Conservation (phyloP, 1,140 invertebrate genomes). For the Drosophila sucinea region DNA sequence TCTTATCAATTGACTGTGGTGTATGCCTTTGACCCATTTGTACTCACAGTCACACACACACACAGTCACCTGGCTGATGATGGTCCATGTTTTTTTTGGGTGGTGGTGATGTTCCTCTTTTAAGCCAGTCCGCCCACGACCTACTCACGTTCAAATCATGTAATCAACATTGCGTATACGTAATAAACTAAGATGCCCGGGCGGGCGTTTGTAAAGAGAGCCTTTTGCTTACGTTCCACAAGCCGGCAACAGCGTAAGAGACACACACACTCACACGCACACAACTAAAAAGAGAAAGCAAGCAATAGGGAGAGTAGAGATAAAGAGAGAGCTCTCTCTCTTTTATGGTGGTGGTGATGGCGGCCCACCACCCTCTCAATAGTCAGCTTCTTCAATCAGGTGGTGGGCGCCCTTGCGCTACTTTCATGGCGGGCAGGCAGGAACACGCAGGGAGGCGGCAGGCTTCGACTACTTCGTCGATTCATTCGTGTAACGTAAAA, state of each 20-base stretch:
- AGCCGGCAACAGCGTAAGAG: conserved; percentile 28
- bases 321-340: conserved; percentile 3
- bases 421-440: conserved; percentile 47
- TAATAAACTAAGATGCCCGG: conserved; percentile 21
- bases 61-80: conserved; percentile 7
- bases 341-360: background rate
- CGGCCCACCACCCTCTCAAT: conserved; percentile 4
- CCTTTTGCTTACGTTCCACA: conserved; percentile 50
- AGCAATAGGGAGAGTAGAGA: background rate
- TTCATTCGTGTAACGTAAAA: conserved; percentile 68
- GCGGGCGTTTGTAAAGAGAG: conserved; percentile 9
- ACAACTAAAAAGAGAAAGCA: background rate
- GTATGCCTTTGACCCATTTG: conserved; percentile 51
- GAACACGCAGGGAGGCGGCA: background rate
- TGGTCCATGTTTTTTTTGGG: background rate
- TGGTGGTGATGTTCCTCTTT: background rate
- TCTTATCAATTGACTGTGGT: conserved; percentile 50
- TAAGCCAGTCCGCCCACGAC: conserved; percentile 14
- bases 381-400: conserved; percentile 24
- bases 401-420: conserved; percentile 76
- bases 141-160: conserved; percentile 56
- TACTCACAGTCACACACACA: background rate
- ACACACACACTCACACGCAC: background rate
- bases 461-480: conserved; percentile 37
- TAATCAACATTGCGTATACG: conserved; percentile 53